phyloP scores from a whole-genome alignment of 2,113 vertebrate genomes.

The Canis aureus region DNA sequence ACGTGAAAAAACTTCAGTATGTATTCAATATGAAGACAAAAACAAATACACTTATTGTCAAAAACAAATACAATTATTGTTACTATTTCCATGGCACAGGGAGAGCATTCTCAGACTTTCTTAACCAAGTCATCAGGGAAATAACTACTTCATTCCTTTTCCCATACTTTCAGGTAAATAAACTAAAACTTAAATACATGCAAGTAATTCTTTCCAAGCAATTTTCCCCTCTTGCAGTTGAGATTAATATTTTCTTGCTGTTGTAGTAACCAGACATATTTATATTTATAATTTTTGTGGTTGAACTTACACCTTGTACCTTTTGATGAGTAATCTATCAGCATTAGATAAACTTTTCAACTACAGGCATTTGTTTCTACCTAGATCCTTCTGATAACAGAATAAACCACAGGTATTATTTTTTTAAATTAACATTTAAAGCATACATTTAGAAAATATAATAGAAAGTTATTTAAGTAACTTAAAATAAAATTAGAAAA shows the following conservation, averaged over 20 bases:
- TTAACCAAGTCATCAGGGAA: background rate
- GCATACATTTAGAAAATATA: conserved; percentile 4
- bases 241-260: background rate
- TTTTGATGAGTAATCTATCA: background rate
- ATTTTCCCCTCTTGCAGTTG: background rate
- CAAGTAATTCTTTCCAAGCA: background rate
- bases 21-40: conserved; percentile 22
- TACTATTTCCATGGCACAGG: background rate
- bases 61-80: background rate
- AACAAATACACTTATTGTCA: background rate
- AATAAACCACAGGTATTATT: background rate
- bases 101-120: background rate
- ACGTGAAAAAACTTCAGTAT: background rate
- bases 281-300: background rate
- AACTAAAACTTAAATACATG: conserved; percentile 35
- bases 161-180: conserved; percentile 1
- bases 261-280: background rate
- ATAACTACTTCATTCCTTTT: background rate
- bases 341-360: conserved; percentile 22
- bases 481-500: conserved; percentile 28
- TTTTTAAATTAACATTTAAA: conserved; percentile 50
- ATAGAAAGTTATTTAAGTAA: background rate
- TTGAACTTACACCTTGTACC: background rate
- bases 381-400: background rate
- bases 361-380: background rate